Conservation (phyloP, 2,113 vertebrate genomes). For the Antennarius striatus region DNA sequence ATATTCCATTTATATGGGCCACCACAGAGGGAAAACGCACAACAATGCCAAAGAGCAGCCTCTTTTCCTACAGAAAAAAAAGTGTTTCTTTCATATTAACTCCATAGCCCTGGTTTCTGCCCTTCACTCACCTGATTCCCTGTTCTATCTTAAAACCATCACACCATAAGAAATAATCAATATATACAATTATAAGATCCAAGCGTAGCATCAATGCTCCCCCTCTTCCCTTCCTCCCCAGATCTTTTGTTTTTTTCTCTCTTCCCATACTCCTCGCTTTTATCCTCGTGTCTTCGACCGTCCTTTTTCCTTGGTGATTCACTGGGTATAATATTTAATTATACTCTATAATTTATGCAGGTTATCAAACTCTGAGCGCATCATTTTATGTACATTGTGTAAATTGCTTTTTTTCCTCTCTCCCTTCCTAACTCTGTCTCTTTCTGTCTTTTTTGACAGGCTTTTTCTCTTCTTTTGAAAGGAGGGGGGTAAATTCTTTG, state of each 20-base stretch:
- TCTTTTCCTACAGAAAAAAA: constrained; percentile 21
- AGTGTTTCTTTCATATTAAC: constrained; percentile 35
- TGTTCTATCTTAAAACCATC: constrained; percentile 78
- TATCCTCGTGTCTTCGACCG: constrained; percentile 57
- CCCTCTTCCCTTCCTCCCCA: constrained; percentile 31
- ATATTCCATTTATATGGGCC: constrained; percentile 82
- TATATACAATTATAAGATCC: constrained; percentile 82
- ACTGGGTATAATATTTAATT: constrained; percentile 85
- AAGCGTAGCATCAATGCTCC: constrained; percentile 38
- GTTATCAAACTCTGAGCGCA: constrained; percentile 85
- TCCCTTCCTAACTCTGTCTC: constrained; percentile 53
- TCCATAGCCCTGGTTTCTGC: constrained; percentile 43
- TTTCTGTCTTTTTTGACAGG: constrained; percentile 64
- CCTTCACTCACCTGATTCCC: constrained; percentile 67
- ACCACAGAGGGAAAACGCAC: constrained; percentile 71
- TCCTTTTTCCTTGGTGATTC: constrained; percentile 78
- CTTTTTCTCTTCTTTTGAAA: constrained; percentile 60
- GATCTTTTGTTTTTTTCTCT: constrained; percentile 48
- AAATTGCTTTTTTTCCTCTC: constrained; percentile 80
- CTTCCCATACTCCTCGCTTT: constrained; percentile 29
- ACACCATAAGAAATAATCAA: constrained; percentile 83
- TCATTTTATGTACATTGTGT: constrained; percentile 87
- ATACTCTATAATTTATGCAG: constrained; percentile 86
- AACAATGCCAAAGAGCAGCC: constrained; percentile 72
- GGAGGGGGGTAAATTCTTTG: constrained; percentile 76